A percentile compares a stretch with the other conserved stretches of the same genome.
These are phyloP conservation scores for Vulpes ferrilata DNA, from an alignment of 2,113 vertebrate genomes.

Conservation along the genomic window DNA sequence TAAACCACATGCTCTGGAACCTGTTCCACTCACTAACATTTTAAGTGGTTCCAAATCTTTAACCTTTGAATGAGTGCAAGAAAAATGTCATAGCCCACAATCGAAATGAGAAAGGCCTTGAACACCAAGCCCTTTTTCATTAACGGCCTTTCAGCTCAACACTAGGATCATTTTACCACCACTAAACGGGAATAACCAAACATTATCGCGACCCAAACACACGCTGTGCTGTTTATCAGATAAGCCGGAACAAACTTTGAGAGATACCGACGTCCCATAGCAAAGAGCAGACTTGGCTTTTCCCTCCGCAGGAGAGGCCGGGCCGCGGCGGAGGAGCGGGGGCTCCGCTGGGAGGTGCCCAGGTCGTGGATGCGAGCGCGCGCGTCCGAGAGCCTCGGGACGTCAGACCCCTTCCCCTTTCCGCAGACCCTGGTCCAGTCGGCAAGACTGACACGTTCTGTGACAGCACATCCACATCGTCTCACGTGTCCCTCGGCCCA, in stretches of 20 bases:
- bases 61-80: conserved; percentile 56
- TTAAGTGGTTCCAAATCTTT: conserved; percentile 22
- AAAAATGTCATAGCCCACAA: conserved; percentile 31
- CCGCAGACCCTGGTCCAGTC: neutral
- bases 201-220: neutral
- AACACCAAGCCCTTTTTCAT: neutral
- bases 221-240: neutral
- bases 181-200: neutral
- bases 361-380: neutral
- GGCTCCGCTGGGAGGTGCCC: neutral
- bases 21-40: conserved; percentile 56
- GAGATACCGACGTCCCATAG: neutral
- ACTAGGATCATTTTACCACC: neutral
- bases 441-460: neutral
- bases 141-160: conserved; percentile 1
- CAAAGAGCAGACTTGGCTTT: neutral
- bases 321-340: too few relatives aligned
- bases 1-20: conserved; percentile 62
- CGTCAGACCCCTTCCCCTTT: neutral
- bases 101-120: neutral
- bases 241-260: neutral
- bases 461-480: neutral
- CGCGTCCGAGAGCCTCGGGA: neutral
- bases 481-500: neutral
- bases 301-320: neutral